Evolutionary conservation across 2,113 vertebrate species (phyloP), one percentile per base, ranked within the genome.

Genomic region (Hypomesus transpacificus): DNA sequence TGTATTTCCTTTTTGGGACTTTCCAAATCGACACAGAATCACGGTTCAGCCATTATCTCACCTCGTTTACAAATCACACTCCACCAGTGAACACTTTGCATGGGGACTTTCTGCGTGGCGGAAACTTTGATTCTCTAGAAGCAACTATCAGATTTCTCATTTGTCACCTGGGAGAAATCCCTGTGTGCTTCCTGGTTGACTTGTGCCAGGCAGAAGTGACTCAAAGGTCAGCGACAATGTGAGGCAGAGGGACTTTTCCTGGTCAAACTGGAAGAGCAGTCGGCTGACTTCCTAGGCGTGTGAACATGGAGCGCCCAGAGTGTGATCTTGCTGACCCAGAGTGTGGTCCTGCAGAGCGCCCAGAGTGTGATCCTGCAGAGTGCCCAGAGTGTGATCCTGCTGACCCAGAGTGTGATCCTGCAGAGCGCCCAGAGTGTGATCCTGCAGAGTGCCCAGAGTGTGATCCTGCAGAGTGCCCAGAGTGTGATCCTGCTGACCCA

Each of bases 181-280:
- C 73, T 75, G 63, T 68, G 70, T 74, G 77, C 79, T 86, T 84
- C 68, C 58, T 80, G 75, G 54, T 81, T 63, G 60, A 34, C 50
- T 34, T 68, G 39, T 85, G 80, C 84, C 82, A 85, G 66, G 77
- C 74, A 76, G 39, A n/a, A 73, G 78, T 84, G 74, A 82, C 82
- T 82, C 81, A 80, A 66, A 76, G 26, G 21, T 62, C 75, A 52
- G 11, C 22, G 46, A 54, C 56, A 69, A 68, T 67, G 69, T 11
- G 31, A 72, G 22, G 22, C 17, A 75, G 31, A 67, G 50, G 73
- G 82, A 79, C 65, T 70, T 82, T 80, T 85, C 34, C 63, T 81
- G 51, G 59, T 73, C 68, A 9, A 46, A 2, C 39, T 46, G 39
- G 39, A 46, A 8, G 39, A 46, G 5, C 39, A 46, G 39, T 5